These are phyloP conservation scores for Axis porcinus DNA, from an alignment of 2,113 vertebrate species.

Conservation along the genomic window DNA sequence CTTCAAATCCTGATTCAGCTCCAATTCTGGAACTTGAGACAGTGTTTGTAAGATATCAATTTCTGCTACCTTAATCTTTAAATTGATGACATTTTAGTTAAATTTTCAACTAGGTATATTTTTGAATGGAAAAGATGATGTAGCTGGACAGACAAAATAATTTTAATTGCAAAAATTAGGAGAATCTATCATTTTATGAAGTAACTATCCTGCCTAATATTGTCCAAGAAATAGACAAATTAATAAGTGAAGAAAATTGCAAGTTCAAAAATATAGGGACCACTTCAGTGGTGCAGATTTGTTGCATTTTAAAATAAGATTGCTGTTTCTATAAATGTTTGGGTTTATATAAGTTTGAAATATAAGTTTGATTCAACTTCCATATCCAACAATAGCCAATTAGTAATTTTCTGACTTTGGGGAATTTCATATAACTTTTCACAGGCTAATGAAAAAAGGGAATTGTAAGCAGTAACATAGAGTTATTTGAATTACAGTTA, in stretches of 20 bases:
- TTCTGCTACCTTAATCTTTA: not conserved
- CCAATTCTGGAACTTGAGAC: not conserved
- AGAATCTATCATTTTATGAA: not conserved
- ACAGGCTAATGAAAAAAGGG: not conserved
- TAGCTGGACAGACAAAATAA: not conserved
- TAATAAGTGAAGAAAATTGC: not conserved
- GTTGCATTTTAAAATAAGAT: not conserved
- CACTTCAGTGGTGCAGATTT: not conserved
- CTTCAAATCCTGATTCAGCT: not conserved
- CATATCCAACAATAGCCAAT: not conserved
- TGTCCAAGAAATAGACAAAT: not conserved
- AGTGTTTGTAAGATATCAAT: not conserved
- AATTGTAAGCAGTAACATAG: not conserved
- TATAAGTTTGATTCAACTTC: not conserved
- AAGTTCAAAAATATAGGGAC: not conserved
- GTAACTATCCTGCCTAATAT: not conserved
- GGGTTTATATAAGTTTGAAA: not conserved
- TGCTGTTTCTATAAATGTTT: not conserved
- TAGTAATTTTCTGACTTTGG: not conserved
- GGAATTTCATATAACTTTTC: not conserved
- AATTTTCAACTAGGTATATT: not conserved
- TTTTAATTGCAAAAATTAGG: not conserved
- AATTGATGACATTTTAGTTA: not conserved
- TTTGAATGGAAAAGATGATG: not conserved
- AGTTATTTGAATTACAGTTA: not conserved